phyloP scores from a whole-genome alignment of 2,113 vertebrate genomes.

The Ascaphus truei region DNA sequence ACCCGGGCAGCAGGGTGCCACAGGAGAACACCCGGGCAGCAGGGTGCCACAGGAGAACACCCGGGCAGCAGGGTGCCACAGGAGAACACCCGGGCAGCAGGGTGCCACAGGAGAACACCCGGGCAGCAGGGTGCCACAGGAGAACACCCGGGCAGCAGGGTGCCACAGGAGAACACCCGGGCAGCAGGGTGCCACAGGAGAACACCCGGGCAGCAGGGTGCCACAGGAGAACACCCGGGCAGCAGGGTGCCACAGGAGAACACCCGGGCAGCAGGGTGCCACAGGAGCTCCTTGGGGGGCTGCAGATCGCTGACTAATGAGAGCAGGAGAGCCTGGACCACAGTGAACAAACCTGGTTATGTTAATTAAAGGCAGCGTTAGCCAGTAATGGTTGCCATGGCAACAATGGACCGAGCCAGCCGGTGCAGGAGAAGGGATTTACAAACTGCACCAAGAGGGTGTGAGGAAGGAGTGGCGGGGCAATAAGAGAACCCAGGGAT shows the following conservation, averaged over 20 bases:
- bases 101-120: conserved; percentile 18
- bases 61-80: neutral
- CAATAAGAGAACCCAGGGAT: neutral
- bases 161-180: conserved; percentile 5
- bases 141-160: conserved; percentile 19
- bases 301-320: conserved; percentile 6
- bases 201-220: conserved; percentile 16
- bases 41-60: conserved; percentile 20
- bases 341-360: neutral
- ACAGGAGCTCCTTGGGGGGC: neutral
- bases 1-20: neutral
- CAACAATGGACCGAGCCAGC: neutral
- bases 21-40: neutral
- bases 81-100: conserved; percentile 14
- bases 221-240: conserved; percentile 20
- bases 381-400: conserved; percentile 23
- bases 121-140: neutral
- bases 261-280: neutral
- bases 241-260: conserved; percentile 21
- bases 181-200: neutral
- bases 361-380: conserved; percentile 5
- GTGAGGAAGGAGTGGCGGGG: neutral
- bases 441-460: neutral
- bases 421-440: neutral
- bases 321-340: neutral